Conservation (phyloP, 2,797 vertebrate genomes). For the Aplochiton taeniatus region DNA sequence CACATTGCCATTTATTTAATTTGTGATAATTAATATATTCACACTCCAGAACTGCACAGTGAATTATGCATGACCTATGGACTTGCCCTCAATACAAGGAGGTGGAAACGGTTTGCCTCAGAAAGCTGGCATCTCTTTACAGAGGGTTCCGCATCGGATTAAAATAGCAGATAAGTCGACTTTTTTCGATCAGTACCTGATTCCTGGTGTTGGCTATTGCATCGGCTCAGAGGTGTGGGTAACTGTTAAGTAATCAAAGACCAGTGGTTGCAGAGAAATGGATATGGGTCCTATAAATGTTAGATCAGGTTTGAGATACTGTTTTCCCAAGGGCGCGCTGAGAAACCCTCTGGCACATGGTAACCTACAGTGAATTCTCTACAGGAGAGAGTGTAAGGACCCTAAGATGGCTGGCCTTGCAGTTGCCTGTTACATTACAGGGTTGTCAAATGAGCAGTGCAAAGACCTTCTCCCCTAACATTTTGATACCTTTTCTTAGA, state of each 20-base stretch:
- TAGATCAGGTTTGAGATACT: conserved; percentile 10
- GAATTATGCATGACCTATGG: conserved; percentile 62
- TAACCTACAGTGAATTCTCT: too few species aligned
- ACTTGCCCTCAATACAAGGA: conserved; percentile 36
- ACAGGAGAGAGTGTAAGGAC: not conserved
- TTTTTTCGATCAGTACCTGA: conserved; percentile 1
- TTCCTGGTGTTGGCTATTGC: conserved; percentile 26
- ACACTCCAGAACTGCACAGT: conserved; percentile 4
- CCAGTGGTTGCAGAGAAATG: not conserved
- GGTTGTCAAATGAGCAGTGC: too few species aligned
- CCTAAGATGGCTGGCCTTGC: not conserved
- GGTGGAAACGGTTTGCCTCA: conserved; percentile 16
- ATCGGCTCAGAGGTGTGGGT: conserved; percentile 2
- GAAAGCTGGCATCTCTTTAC: conserved; percentile 29
- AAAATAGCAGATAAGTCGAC: conserved; percentile 18
- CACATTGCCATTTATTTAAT: conserved; percentile 22
- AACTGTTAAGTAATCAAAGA: conserved; percentile 14
- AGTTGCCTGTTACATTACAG: conserved; percentile 22
- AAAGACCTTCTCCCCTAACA: too few species aligned
- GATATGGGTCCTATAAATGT: conserved; percentile 1
- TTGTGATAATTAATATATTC: conserved; percentile 42
- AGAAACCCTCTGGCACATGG: conserved; percentile 4
- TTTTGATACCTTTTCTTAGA: too few species aligned
- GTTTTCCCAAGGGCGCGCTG: conserved; percentile 4
- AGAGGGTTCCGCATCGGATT: not conserved